Evolutionary conservation across 2,888 invertebrate genomes (phyloP).

Genomic region (Plemyria rubiginata): DNA sequence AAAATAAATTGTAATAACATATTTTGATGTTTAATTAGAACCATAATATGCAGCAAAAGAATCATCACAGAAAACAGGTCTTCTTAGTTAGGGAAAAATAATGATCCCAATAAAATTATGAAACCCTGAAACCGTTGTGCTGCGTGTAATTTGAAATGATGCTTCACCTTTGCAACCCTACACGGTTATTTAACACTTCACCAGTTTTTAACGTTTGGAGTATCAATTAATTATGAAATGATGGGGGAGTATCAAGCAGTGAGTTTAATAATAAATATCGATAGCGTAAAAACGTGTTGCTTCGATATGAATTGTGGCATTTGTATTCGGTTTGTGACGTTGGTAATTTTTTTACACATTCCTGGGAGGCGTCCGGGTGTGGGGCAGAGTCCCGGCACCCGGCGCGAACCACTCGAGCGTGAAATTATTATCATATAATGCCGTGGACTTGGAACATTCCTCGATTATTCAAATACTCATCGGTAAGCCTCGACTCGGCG

Average conservation of each 20-base stretch:
- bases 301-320: slow-evolving; percentile 29
- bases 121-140: slow-evolving; percentile 2
- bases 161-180: slow-evolving; percentile 40
- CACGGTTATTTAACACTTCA: slow-evolving; percentile 64
- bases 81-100: slow-evolving; percentile 1
- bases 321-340: slow-evolving; percentile 50
- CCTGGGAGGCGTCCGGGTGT: slow-evolving; percentile 58
- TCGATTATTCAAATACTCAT: slow-evolving; percentile 82
- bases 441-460: slow-evolving; percentile 68
- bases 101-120: slow-evolving; percentile 5
- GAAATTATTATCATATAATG: slow-evolving; percentile 85
- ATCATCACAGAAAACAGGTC: not conserved
- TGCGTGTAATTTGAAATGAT: slow-evolving; percentile 41
- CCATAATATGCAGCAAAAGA: too few species aligned
- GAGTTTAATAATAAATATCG: slow-evolving; percentile 53
- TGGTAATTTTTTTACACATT: slow-evolving; percentile 77
- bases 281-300: slow-evolving; percentile 51
- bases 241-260: slow-evolving; percentile 48
- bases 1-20: too few species aligned
- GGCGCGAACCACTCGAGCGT: slow-evolving; percentile 72
- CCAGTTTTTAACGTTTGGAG: slow-evolving; percentile 70
- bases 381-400: slow-evolving; percentile 51
- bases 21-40: too few species aligned
- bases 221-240: slow-evolving; percentile 73
- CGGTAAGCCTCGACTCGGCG: slow-evolving; percentile 52